A percentile compares a stretch with the other conserved stretches of the same genome.
These are phyloP conservation scores for Melanotaenia pygmaea DNA, from an alignment of 2,797 vertebrate genomes.

Conservation along the genomic window DNA sequence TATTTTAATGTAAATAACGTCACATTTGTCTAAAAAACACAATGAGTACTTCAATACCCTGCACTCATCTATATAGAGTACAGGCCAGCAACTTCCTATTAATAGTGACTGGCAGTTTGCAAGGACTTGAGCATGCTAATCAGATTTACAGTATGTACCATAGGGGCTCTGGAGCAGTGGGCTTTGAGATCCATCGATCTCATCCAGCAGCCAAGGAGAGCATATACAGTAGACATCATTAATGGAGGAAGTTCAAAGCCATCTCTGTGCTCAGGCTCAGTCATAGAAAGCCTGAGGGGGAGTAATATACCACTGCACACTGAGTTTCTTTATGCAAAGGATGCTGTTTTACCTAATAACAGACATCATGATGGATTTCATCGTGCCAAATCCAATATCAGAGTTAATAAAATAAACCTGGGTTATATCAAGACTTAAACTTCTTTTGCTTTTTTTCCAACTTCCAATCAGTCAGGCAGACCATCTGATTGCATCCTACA, in stretches of 20 bases:
- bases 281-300: slow-evolving; percentile 8
- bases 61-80: neutral
- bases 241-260: slow-evolving; percentile 43
- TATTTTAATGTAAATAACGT: neutral
- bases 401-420: slow-evolving; percentile 23
- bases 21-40: slow-evolving; percentile 7
- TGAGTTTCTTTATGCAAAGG: neutral
- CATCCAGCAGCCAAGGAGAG: slow-evolving; percentile 42
- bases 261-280: slow-evolving; percentile 17
- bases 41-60: neutral
- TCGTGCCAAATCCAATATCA: slow-evolving; percentile 7
- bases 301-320: slow-evolving; percentile 15
- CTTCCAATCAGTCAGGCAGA: slow-evolving; percentile 11
- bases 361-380: slow-evolving; percentile 2
- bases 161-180: slow-evolving; percentile 55
- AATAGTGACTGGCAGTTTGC: slow-evolving; percentile 60
- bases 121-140: slow-evolving; percentile 61
- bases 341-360: slow-evolving; percentile 10
- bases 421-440: slow-evolving; percentile 21
- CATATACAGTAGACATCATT: slow-evolving; percentile 28
- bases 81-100: slow-evolving; percentile 46
- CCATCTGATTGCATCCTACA: slow-evolving; percentile 26
- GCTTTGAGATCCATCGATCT: slow-evolving; percentile 62
- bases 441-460: slow-evolving; percentile 8
- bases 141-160: slow-evolving; percentile 49